Evolutionary conservation across 2,113 vertebrate genomes (phyloP).

Genomic region (Bagarius yarrelli): DNA sequence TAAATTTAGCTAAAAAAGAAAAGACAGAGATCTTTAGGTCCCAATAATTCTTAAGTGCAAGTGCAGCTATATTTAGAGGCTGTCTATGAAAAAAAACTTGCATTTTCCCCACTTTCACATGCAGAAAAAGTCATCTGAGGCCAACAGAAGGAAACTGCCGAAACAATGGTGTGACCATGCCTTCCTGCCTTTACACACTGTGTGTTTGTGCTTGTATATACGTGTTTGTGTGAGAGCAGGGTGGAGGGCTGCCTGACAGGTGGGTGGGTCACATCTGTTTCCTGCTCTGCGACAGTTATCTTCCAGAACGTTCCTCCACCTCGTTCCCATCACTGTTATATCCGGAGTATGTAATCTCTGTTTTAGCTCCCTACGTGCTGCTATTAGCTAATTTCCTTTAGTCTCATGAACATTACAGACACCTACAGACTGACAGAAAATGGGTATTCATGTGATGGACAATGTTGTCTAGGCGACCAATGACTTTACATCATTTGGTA

Average conservation of each 20-base stretch:
- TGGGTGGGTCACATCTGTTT: constrained; percentile 70
- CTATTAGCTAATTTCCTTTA: constrained; percentile 23
- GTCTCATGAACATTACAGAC: neutral
- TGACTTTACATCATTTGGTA: neutral
- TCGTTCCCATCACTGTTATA: constrained; percentile 25
- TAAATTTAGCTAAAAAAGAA: too few species aligned
- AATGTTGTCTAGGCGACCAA: neutral
- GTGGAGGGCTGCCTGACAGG: constrained; percentile 57
- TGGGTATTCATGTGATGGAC: neutral
- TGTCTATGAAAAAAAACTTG: neutral
- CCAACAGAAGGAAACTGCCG: constrained; percentile 46
- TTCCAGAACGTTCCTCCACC: constrained; percentile 46
- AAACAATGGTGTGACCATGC: constrained; percentile 48
- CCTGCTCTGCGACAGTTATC: constrained; percentile 58
- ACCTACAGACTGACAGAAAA: neutral
- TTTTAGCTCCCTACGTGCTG: constrained; percentile 21
- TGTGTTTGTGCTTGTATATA: constrained; percentile 26
- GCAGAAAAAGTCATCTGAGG: constrained; percentile 31
- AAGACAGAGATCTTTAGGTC: neutral
- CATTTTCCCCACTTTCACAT: neutral
- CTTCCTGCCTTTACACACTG: constrained; percentile 40
- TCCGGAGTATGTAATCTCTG: constrained; percentile 22
- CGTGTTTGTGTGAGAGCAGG: constrained; percentile 40
- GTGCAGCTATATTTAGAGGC: constrained; percentile 6
- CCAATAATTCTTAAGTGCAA: neutral